Evolutionary conservation across 1,140 invertebrate genomes (phyloP).

Genomic region (Polypedilum vanderplanki): DNA sequence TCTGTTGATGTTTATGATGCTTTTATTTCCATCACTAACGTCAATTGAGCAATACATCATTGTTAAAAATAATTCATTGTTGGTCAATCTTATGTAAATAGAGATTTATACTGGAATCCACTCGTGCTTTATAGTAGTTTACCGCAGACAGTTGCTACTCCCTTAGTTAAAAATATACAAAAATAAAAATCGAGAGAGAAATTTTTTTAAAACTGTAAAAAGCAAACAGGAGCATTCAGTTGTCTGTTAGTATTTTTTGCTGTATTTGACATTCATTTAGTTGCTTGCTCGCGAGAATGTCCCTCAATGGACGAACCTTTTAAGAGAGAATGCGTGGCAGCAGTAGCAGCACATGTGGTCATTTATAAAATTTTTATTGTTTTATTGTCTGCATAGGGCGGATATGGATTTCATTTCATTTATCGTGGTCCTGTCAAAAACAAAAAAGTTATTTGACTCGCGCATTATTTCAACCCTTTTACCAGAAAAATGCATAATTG

Average conservation of each 20-base stretch:
- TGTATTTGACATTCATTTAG: conserved; percentile 9
- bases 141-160: no score
- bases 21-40: neutral
- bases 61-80: no score
- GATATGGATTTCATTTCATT: neutral
- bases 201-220: neutral
- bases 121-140: no score
- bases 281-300: neutral
- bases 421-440: neutral
- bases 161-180: no score
- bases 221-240: no score
- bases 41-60: neutral
- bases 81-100: no score
- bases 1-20: neutral
- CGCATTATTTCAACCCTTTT: neutral
- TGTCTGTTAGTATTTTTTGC: neutral
- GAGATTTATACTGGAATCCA: no score
- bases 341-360: neutral
- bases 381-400: neutral
- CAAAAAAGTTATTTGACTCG: neutral
- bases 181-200: no score
- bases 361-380: neutral
- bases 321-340: no score
- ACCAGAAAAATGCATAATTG: neutral
- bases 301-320: neutral